Conservation (phyloP, 2,797 vertebrate genomes). For the Leucoraja ocellata region DNA sequence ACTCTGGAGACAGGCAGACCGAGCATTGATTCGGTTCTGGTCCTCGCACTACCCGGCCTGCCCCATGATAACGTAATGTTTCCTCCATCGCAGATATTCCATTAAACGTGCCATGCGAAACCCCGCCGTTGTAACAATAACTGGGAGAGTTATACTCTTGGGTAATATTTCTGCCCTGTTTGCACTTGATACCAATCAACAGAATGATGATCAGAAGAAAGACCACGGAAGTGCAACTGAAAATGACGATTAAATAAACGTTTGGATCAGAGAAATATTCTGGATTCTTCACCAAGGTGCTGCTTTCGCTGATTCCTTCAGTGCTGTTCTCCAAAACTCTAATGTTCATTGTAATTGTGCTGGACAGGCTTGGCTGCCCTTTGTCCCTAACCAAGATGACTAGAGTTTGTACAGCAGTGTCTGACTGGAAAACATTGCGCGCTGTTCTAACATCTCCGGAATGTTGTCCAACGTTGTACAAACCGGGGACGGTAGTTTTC, state of each 20-base stretch:
- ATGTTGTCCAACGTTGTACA: no score
- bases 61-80: not conserved
- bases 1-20: conserved; percentile 41
- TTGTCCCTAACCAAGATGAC: conserved; percentile 49
- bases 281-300: not conserved
- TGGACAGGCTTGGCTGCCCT: conserved; percentile 52
- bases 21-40: conserved; percentile 43
- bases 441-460: no score
- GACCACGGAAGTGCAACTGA: conserved; percentile 54
- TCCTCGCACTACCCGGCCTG: not conserved
- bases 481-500: no score
- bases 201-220: conserved; percentile 53
- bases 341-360: conserved; percentile 40
- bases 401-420: no score
- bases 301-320: not conserved
- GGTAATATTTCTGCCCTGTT: conserved; percentile 40
- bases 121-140: conserved; percentile 43
- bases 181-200: conserved; percentile 46
- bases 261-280: conserved; percentile 49
- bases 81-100: conserved; percentile 25
- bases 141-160: conserved; percentile 40
- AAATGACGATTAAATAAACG: conserved; percentile 54
- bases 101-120: conserved; percentile 24
- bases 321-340: not conserved
- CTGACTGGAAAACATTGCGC: no score